Conservation (phyloP, 2,113 vertebrate species). For the Micronycteris hirsuta region DNA sequence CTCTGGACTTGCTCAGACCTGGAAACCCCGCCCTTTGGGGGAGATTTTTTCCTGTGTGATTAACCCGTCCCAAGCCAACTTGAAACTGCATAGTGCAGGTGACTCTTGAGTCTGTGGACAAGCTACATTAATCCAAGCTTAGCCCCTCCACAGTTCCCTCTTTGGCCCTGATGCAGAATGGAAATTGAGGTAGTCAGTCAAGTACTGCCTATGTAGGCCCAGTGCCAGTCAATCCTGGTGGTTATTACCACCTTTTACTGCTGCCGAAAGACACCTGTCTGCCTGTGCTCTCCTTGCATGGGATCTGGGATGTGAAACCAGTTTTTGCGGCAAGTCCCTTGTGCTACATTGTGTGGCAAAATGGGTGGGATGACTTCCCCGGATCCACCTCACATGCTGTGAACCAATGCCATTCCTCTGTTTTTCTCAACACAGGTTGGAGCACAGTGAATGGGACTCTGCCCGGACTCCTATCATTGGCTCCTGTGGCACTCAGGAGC, state of each 20-base stretch:
- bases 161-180: not conserved
- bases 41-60: not conserved
- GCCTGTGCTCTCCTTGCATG: not conserved
- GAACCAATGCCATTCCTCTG: not conserved
- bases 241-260: not conserved
- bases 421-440: slow-evolving; percentile 75
- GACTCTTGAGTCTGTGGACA: not conserved
- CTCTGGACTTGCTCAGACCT: not conserved
- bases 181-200: not conserved
- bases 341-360: not conserved
- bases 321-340: not conserved
- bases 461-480: slow-evolving; percentile 74
- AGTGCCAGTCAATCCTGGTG: not conserved
- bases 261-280: not conserved
- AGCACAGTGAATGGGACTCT: slow-evolving; percentile 80
- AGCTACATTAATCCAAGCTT: not conserved
- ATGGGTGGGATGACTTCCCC: not conserved
- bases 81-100: not conserved
- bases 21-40: not conserved
- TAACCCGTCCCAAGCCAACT: not conserved
- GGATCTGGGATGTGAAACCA: not conserved
- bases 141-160: not conserved
- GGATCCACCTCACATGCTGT: not conserved
- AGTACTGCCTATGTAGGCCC: not conserved
- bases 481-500: slow-evolving; percentile 79